Evolutionary conservation across 2,797 vertebrate genomes (phyloP).

Genomic region (Chelonia mydas): DNA sequence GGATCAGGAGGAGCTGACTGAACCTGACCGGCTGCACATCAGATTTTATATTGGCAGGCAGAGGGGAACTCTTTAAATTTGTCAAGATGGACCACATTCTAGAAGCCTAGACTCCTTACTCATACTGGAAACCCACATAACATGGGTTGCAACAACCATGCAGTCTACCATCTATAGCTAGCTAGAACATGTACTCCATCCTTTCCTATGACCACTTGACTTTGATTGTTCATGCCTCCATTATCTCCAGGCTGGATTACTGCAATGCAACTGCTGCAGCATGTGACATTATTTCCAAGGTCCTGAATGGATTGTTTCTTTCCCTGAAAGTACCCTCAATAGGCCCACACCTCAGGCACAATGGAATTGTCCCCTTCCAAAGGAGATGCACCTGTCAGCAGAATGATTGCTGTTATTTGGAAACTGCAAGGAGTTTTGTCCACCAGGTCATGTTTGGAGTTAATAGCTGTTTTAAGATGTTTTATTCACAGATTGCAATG

Average conservation of each 20-base stretch:
- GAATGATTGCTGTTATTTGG: conserved; percentile 69
- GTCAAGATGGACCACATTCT: neutral
- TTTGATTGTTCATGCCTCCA: neutral
- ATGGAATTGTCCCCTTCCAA: conserved; percentile 36
- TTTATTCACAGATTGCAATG: neutral
- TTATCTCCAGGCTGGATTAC: neutral
- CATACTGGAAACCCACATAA: neutral
- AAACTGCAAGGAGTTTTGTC: conserved; percentile 47
- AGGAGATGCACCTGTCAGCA: conserved; percentile 70
- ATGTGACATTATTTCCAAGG: conserved; percentile 39
- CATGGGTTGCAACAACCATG: neutral
- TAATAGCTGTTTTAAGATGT: neutral
- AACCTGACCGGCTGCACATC: neutral
- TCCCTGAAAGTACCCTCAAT: neutral
- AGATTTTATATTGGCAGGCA: neutral
- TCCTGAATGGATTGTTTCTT: neutral
- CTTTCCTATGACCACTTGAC: neutral
- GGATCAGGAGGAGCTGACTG: neutral
- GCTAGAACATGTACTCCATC: neutral
- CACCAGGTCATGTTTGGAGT: conserved; percentile 46
- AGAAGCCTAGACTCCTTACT: neutral
- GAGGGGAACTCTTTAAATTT: neutral
- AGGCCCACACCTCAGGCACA: conserved; percentile 2
- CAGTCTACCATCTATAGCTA: neutral
- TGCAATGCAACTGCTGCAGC: neutral